These are phyloP conservation scores for Dicranocentrus wangi DNA, from an alignment of 2,888 invertebrate genomes.

Conservation along the genomic window DNA sequence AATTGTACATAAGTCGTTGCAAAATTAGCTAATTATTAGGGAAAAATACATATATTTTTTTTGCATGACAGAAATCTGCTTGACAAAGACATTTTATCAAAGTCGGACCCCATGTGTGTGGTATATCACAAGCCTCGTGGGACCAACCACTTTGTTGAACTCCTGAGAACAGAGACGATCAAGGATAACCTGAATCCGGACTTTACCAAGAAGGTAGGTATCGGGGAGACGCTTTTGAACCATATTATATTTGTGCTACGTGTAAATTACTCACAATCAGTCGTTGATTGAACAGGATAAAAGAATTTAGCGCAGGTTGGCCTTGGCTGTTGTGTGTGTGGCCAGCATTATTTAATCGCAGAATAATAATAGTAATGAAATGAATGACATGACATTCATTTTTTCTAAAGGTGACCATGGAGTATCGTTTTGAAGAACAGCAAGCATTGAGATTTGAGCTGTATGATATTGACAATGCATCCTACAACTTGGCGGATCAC, in stretches of 20 bases:
- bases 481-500: constrained; percentile 74
- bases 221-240: no score
- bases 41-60: no score
- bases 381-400: background rate
- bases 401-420: constrained; percentile 69
- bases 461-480: constrained; percentile 75
- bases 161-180: constrained; percentile 76
- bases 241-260: no score
- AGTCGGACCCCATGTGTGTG: constrained; percentile 78
- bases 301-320: no score
- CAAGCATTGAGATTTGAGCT: constrained; percentile 78
- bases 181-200: constrained; percentile 77
- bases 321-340: no score
- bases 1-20: no score
- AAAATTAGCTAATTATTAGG: no score
- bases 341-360: background rate
- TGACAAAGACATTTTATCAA: constrained; percentile 77
- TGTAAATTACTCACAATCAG: no score
- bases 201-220: constrained; percentile 77
- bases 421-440: constrained; percentile 78
- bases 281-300: no score
- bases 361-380: background rate
- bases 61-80: constrained; percentile 76
- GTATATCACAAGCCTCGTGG: constrained; percentile 75
- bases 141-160: constrained; percentile 75